phyloP scores from a whole-genome alignment of 1,140 invertebrate species.

The Drosophila kepulauana region DNA sequence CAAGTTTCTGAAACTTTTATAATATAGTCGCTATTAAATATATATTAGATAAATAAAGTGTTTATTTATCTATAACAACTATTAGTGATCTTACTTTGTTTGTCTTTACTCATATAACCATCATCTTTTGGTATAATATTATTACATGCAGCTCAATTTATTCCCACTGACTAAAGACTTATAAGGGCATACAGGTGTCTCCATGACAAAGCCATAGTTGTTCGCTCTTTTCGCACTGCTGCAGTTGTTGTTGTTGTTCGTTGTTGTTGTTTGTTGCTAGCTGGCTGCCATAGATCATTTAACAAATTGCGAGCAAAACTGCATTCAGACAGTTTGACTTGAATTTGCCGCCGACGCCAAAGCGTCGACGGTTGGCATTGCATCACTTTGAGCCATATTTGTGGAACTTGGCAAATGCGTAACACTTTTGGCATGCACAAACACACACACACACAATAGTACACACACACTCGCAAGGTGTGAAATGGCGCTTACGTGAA shows the following conservation, averaged over 20 bases:
- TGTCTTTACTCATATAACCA: neutral
- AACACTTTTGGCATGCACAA: conserved; percentile 51
- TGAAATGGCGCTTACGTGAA: conserved; percentile 57
- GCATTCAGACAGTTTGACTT: conserved; percentile 49
- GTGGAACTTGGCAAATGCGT: conserved; percentile 55
- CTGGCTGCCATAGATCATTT: conserved; percentile 42
- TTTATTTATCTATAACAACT: too few relatives aligned
- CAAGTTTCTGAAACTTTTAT: too few relatives aligned
- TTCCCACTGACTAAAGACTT: neutral
- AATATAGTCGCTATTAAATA: too few relatives aligned
- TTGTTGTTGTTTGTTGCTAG: conserved; percentile 20
- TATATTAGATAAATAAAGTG: too few relatives aligned
- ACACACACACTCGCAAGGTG: conserved; percentile 31
- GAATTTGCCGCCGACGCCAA: conserved; percentile 42
- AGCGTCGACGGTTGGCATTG: conserved; percentile 46
- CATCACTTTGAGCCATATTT: conserved; percentile 59
- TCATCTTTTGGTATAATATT: neutral
- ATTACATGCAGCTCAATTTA: neutral
- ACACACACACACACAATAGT: neutral
- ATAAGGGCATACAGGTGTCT: conserved; percentile 33
- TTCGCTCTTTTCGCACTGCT: neutral
- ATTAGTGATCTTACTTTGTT: neutral
- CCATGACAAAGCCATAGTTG: neutral
- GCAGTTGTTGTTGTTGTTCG: conserved; percentile 16
- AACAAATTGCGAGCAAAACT: conserved; percentile 55